Evolutionary conservation across 2,113 vertebrate species (phyloP).

Genomic region (Myxocyprinus asiaticus): DNA sequence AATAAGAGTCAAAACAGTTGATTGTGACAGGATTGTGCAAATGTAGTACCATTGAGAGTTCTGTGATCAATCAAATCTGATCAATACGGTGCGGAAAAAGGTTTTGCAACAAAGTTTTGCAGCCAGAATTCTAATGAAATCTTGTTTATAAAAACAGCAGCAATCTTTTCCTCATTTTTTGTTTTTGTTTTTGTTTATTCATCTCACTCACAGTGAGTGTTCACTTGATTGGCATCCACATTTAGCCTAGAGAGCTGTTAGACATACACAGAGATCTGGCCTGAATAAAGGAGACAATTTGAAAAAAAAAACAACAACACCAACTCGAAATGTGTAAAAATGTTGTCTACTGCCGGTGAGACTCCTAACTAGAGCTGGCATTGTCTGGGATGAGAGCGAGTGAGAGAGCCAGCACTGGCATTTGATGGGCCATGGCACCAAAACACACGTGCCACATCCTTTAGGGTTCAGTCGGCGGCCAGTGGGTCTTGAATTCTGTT

Average conservation of each 20-base stretch:
- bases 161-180: background rate
- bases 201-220: conserved; percentile 9
- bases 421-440: conserved; percentile 13
- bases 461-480: conserved; percentile 20
- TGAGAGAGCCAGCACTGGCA: background rate
- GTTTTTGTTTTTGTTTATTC: background rate
- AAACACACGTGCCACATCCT: conserved; percentile 18
- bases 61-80: conserved; percentile 16
- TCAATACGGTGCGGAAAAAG: conserved; percentile 12
- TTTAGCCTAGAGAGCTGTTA: conserved; percentile 9
- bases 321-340: conserved; percentile 11
- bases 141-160: conserved; percentile 15
- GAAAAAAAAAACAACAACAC: background rate
- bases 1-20: conserved; percentile 39
- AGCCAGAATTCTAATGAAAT: conserved; percentile 29
- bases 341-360: conserved; percentile 11
- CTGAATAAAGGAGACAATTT: background rate
- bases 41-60: conserved; percentile 29
- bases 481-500: conserved; percentile 21
- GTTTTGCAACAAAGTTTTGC: background rate
- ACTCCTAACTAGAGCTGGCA: conserved; percentile 27
- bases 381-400: conserved; percentile 15
- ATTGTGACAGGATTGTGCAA: conserved; percentile 20
- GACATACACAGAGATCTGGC: background rate
- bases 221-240: conserved; percentile 27